Percentiles rank a stretch among this genome's conserved stretches.
Conservation (phyloP, 2,888 invertebrate genomes). For the Eristalis arbustorum region DNA sequence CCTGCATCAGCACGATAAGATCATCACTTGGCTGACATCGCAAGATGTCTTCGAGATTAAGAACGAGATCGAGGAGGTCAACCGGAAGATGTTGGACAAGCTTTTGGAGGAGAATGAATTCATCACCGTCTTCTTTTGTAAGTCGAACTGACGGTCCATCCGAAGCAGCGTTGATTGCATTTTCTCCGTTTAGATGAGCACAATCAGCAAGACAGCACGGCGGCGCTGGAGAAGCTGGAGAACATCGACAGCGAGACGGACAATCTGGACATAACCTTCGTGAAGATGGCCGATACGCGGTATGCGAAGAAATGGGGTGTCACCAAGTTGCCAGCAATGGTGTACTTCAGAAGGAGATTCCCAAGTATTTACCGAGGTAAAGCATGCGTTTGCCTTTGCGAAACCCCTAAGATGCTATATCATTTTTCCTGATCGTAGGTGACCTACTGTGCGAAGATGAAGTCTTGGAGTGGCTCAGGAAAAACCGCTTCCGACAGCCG, state of each 20-base stretch:
- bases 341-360: slow-evolving; percentile 94
- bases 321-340: slow-evolving; percentile 93
- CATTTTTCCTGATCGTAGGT: slow-evolving; percentile 81
- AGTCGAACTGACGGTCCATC: slow-evolving; percentile 79
- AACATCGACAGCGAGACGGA: slow-evolving; percentile 97
- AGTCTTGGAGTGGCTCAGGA: slow-evolving; percentile 94
- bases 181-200: slow-evolving; percentile 85
- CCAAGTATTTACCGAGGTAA: slow-evolving; percentile 95
- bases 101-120: slow-evolving; percentile 96
- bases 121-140: slow-evolving; percentile 97
- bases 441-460: slow-evolving; percentile 91
- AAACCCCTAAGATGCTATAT: too few species aligned
- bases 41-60: slow-evolving; percentile 97
- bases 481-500: slow-evolving; percentile 95
- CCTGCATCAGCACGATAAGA: slow-evolving; percentile 90
- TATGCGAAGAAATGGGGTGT: slow-evolving; percentile 97
- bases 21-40: slow-evolving; percentile 94
- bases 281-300: slow-evolving; percentile 94
- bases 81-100: slow-evolving; percentile 97
- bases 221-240: slow-evolving; percentile 92
- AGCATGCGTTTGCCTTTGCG: too few species aligned
- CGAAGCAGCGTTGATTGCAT: not conserved
- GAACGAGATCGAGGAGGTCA: slow-evolving; percentile 98
- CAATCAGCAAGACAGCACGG: slow-evolving; percentile 88
- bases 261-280: slow-evolving; percentile 95